A percentile compares a stretch with the other conserved stretches of the same genome.
These are phyloP conservation scores for Hyla sarda DNA, from an alignment of 2,113 vertebrate genomes.

Conservation along the genomic window DNA sequence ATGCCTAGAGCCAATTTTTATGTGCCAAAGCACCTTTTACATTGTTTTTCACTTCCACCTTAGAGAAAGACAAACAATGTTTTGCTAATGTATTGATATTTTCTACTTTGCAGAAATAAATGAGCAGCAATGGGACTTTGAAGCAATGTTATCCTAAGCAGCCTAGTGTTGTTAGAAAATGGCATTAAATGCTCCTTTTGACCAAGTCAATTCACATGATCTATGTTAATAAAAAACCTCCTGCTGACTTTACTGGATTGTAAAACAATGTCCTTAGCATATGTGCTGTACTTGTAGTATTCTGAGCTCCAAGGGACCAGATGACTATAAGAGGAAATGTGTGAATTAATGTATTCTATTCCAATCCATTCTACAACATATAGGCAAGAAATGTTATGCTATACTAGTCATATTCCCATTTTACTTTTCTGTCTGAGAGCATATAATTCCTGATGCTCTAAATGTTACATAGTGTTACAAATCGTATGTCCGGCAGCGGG, in stretches of 20 bases:
- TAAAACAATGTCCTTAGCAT: conserved; percentile 1
- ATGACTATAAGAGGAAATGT: not conserved
- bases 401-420: not conserved
- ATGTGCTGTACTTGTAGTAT: conserved; percentile 12
- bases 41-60: not conserved
- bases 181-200: too few relatives aligned
- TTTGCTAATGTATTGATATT: not conserved
- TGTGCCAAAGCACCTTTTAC: too few relatives aligned
- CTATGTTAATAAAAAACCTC: conserved; percentile 20
- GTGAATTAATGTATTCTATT: not conserved
- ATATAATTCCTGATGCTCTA: too few relatives aligned
- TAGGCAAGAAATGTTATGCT: too few relatives aligned
- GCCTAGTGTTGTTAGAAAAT: not conserved
- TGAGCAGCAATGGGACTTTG: conserved; percentile 3
- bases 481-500: too few relatives aligned
- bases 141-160: not conserved
- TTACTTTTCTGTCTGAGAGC: not conserved
- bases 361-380: not conserved
- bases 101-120: conserved; percentile 19
- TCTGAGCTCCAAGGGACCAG: not conserved
- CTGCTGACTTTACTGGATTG: conserved; percentile 14
- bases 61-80: not conserved
- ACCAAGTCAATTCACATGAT: conserved; percentile 17
- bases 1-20: too few relatives aligned
- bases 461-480: too few relatives aligned